phyloP scores from a whole-genome alignment of 2,888 invertebrate species.

The Acrobasis suavella region DNA sequence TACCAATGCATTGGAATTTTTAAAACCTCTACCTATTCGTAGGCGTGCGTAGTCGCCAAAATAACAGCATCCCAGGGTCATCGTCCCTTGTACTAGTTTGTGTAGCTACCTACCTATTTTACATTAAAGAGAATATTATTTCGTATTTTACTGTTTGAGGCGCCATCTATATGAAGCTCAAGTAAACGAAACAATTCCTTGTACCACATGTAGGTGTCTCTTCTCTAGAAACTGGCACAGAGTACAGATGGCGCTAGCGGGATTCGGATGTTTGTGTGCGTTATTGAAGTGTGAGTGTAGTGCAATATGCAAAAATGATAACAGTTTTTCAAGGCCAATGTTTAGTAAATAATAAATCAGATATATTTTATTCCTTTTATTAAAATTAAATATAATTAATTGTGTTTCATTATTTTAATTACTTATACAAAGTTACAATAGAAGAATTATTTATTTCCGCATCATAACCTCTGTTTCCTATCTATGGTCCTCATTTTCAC shows the following conservation, averaged over 20 bases:
- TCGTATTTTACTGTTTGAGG: slow-evolving; percentile 42
- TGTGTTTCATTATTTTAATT: too few relatives aligned
- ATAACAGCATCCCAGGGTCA: slow-evolving; percentile 44
- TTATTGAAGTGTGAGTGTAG: background rate
- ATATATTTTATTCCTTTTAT: background rate
- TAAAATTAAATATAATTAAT: too few relatives aligned
- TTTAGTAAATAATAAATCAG: background rate
- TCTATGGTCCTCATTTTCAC: background rate
- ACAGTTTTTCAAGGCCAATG: slow-evolving; percentile 22
- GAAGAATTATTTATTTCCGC: slow-evolving; percentile 42
- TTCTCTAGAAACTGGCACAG: slow-evolving; percentile 14
- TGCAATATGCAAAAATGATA: slow-evolving; percentile 23
- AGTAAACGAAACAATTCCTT: slow-evolving; percentile 12
- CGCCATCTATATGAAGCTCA: slow-evolving; percentile 54
- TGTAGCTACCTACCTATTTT: slow-evolving; percentile 24
- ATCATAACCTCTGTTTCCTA: slow-evolving; percentile 56
- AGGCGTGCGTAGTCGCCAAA: slow-evolving; percentile 14
- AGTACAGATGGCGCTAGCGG: slow-evolving; percentile 50
- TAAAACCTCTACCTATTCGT: background rate
- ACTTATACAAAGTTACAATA: too few relatives aligned
- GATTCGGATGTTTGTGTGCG: slow-evolving; percentile 28
- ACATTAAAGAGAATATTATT: too few relatives aligned
- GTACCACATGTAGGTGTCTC: background rate
- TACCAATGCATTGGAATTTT: too few relatives aligned
- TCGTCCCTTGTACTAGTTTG: slow-evolving; percentile 46